Conservation (phyloP, 2,797 vertebrate species). For the Chaetophractus vellerosus region DNA sequence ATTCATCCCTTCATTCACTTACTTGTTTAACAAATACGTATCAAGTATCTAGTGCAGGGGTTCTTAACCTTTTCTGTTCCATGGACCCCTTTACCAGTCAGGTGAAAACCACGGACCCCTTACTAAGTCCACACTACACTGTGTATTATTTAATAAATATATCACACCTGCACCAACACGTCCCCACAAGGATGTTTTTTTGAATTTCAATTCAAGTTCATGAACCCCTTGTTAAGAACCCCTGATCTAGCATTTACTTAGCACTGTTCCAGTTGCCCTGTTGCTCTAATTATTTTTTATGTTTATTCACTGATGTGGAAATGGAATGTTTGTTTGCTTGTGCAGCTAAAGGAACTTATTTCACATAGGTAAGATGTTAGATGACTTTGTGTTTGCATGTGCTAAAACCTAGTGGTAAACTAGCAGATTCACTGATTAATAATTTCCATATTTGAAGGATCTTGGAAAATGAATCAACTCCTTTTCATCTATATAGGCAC, state of each 20-base stretch:
- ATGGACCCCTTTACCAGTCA: too few species aligned
- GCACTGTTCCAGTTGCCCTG: background rate
- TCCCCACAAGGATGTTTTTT: too few species aligned
- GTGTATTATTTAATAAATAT: too few species aligned
- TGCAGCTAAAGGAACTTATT: constrained; percentile 61
- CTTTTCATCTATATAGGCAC: constrained; percentile 65
- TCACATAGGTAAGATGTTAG: constrained; percentile 52
- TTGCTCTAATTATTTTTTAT: constrained; percentile 57
- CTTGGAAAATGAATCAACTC: constrained; percentile 75
- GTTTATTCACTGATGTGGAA: constrained; percentile 72
- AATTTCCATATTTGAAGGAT: constrained; percentile 79
- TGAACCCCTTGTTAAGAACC: too few species aligned
- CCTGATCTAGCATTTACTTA: background rate
- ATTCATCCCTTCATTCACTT: background rate
- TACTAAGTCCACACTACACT: too few species aligned
- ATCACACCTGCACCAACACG: too few species aligned
- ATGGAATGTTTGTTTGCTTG: constrained; percentile 63
- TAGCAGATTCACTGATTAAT: constrained; percentile 66
- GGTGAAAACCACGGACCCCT: too few species aligned
- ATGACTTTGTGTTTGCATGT: constrained; percentile 46
- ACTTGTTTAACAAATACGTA: constrained; percentile 11
- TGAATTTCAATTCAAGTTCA: too few species aligned
- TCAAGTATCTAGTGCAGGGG: background rate
- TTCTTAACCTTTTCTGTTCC: too few species aligned
- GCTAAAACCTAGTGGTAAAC: constrained; percentile 59